These are phyloP conservation scores for Diploptera punctata DNA, from an alignment of 2,888 invertebrate species.

Conservation along the genomic window DNA sequence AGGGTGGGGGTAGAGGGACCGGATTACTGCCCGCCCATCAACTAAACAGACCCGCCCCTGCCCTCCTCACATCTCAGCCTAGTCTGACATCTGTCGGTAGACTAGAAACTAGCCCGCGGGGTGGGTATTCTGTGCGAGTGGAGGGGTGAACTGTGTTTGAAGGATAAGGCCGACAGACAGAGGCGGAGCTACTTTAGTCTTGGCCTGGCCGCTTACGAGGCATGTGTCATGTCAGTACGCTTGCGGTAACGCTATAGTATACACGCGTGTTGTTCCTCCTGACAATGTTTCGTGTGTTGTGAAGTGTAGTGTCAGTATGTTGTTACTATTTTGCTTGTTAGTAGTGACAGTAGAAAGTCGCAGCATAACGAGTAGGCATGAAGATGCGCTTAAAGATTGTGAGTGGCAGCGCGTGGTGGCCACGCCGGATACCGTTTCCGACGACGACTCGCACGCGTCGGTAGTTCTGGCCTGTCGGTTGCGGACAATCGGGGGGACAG, in stretches of 20 bases:
- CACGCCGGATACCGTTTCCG: slow-evolving; percentile 59
- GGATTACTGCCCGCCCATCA: slow-evolving; percentile 27
- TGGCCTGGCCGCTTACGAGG: slow-evolving; percentile 30
- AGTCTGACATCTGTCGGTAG: slow-evolving; percentile 34
- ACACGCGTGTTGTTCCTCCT: not conserved
- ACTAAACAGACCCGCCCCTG: slow-evolving; percentile 13
- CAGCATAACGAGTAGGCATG: slow-evolving; percentile 47
- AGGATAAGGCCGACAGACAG: slow-evolving; percentile 36
- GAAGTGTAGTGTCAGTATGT: not conserved
- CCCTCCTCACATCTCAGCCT: slow-evolving; percentile 7
- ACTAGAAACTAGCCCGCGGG: too few relatives aligned
- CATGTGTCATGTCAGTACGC: not conserved
- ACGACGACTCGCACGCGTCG: slow-evolving; percentile 52
- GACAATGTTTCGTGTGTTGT: slow-evolving; percentile 7
- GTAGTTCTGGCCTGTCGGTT: slow-evolving; percentile 64
- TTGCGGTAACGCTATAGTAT: not conserved
- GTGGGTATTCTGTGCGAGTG: too few relatives aligned
- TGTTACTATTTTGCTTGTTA: not conserved
- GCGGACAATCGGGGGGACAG: slow-evolving; percentile 73
- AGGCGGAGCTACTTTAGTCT: slow-evolving; percentile 38
- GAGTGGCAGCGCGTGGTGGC: slow-evolving; percentile 67
- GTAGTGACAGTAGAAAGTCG: slow-evolving; percentile 23
- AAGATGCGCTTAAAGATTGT: slow-evolving; percentile 74
- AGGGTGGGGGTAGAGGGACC: not conserved
- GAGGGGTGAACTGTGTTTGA: slow-evolving; percentile 20